These are phyloP conservation scores for Xiphophorus couchianus DNA, from an alignment of 2,113 vertebrate genomes.

Conservation along the genomic window DNA sequence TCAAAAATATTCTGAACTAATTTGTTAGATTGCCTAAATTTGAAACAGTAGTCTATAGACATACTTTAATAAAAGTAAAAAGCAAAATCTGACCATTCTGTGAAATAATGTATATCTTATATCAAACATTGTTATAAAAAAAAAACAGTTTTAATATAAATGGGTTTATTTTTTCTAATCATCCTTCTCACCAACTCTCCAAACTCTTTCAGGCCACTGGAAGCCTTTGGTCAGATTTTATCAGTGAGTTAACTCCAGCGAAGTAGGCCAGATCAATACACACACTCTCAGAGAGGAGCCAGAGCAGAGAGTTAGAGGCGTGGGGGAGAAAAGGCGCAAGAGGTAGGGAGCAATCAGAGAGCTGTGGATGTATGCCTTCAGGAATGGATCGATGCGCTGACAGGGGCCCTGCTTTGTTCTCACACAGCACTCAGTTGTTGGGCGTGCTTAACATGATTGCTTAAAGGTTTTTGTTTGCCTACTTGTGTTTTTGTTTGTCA, in stretches of 20 bases:
- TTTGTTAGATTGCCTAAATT: background rate
- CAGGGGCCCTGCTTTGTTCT: conserved; percentile 94
- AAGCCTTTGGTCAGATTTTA: conserved; percentile 86
- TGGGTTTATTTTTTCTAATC: conserved; percentile 17
- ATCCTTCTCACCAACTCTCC: conserved; percentile 53
- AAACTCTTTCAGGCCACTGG: conserved; percentile 79
- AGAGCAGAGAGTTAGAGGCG: conserved; percentile 69
- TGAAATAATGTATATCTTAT: background rate
- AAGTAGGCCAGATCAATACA: conserved; percentile 92
- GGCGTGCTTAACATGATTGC: conserved; percentile 95
- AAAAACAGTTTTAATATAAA: conserved; percentile 27
- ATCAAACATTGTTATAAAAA: conserved; percentile 2
- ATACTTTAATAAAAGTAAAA: conserved; percentile 2
- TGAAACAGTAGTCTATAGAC: background rate
- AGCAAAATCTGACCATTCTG: background rate
- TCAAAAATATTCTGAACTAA: conserved; percentile 4
- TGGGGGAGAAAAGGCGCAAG: conserved; percentile 69
- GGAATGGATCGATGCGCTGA: conserved; percentile 94
- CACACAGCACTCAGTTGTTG: conserved; percentile 90
- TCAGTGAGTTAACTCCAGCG: conserved; percentile 89
- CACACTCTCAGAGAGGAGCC: conserved; percentile 86
- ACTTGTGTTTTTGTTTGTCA: conserved; percentile 78
- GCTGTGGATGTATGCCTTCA: conserved; percentile 88
- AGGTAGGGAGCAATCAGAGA: conserved; percentile 89
- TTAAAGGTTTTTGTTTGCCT: conserved; percentile 92